Conservation (phyloP, 2,888 invertebrate species). For the Tenodera sinensis region DNA sequence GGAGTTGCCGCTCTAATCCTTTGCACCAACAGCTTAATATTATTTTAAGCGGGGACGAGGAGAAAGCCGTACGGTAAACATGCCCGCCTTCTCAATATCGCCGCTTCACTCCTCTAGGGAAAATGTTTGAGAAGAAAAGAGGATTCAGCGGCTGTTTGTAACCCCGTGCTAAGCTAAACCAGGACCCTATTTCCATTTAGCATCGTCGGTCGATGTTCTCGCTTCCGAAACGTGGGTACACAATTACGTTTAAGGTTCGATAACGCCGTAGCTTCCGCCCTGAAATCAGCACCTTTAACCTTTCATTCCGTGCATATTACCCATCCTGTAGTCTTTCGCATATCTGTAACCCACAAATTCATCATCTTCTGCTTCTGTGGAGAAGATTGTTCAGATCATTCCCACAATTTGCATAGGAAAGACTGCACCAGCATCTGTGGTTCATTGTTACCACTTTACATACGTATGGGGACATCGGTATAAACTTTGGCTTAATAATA, state of each 20-base stretch:
- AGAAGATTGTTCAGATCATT: too few species aligned
- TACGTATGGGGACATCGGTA: too few species aligned
- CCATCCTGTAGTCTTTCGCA: too few species aligned
- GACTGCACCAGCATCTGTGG: too few species aligned
- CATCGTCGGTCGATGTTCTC: not conserved
- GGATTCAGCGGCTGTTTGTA: not conserved
- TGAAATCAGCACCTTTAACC: not conserved
- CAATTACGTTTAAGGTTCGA: not conserved
- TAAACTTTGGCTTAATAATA: too few species aligned
- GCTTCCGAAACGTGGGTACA: not conserved
- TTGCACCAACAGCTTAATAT: conserved; percentile 19
- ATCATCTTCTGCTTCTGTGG: too few species aligned
- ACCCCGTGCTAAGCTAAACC: not conserved
- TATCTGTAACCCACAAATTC: too few species aligned
- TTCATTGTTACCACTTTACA: too few species aligned
- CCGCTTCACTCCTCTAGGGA: not conserved
- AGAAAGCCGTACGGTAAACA: not conserved
- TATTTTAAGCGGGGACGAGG: not conserved
- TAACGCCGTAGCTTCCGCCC: not conserved
- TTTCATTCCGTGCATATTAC: not conserved
- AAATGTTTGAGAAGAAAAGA: not conserved
- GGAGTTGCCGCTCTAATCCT: conserved; percentile 4
- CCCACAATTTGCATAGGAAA: too few species aligned
- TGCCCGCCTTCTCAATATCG: not conserved
- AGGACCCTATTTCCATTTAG: not conserved